These are phyloP conservation scores for Chloroceryle inda DNA, from an alignment of 2,797 vertebrate genomes.

Conservation along the genomic window DNA sequence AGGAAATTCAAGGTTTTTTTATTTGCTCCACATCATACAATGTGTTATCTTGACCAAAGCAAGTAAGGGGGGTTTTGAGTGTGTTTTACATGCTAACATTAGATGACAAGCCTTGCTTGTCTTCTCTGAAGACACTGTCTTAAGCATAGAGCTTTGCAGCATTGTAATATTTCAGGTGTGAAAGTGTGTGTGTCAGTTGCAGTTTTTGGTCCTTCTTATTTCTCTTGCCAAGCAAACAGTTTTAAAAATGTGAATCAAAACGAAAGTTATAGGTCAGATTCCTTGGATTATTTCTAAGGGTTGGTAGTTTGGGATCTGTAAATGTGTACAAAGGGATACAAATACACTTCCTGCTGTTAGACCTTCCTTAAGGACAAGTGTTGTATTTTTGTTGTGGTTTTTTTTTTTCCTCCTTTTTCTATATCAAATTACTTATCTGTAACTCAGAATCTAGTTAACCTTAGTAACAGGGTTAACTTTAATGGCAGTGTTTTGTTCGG, in stretches of 20 bases:
- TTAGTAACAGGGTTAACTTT: background rate
- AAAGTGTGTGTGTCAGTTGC: background rate
- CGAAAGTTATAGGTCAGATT: background rate
- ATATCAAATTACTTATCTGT: background rate
- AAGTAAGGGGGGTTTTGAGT: background rate
- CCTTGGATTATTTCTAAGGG: rapidly evolving
- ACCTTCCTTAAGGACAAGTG: background rate
- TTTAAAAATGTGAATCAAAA: background rate
- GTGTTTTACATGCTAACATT: background rate
- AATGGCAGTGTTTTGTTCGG: background rate
- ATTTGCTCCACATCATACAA: background rate
- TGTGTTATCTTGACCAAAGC: background rate
- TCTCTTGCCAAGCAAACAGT: background rate
- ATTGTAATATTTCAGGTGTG: background rate
- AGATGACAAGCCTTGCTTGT: background rate
- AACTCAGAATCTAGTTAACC: background rate
- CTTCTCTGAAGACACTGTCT: background rate
- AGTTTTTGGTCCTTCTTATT: background rate
- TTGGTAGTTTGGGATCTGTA: background rate
- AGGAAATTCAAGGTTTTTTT: background rate
- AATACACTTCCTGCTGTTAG: background rate
- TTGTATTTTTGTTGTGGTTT: background rate
- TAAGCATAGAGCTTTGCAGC: background rate
- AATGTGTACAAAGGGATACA: background rate
- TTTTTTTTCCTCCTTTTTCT: background rate